phyloP scores from a whole-genome alignment of 2,888 invertebrate genomes.

The Ctenicera cuprea region DNA sequence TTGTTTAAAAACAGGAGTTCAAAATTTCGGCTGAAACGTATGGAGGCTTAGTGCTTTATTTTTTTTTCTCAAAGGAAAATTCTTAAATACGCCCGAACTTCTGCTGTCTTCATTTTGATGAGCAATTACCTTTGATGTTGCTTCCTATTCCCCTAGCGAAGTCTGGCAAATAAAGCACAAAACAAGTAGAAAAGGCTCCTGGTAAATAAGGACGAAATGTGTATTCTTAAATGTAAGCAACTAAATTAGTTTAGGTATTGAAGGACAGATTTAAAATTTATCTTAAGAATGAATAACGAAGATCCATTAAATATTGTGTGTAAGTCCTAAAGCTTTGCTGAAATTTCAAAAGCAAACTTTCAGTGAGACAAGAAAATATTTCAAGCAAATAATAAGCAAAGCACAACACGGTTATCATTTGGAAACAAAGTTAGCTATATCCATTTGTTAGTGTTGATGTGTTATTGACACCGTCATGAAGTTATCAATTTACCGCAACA shows the following conservation, averaged over 20 bases:
- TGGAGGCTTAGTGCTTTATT: slow-evolving; percentile 7
- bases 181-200: slow-evolving; percentile 20
- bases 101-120: slow-evolving; percentile 29
- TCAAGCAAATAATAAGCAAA: not conserved
- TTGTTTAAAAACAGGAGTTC: not conserved
- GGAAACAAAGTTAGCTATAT: slow-evolving; percentile 1
- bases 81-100: slow-evolving; percentile 16
- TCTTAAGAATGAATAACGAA: too few relatives aligned
- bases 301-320: too few relatives aligned
- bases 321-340: not conserved
- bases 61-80: slow-evolving; percentile 26
- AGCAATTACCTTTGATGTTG: slow-evolving; percentile 35
- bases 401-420: not conserved
- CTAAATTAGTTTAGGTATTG: slow-evolving; percentile 2
- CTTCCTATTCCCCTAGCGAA: slow-evolving; percentile 35
- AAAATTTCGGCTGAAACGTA: not conserved
- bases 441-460: slow-evolving; percentile 6
- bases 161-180: slow-evolving; percentile 19
- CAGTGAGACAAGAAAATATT: too few relatives aligned
- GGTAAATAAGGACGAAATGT: slow-evolving; percentile 16
- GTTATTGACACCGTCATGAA: slow-evolving; percentile 12
- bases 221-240: slow-evolving; percentile 28
- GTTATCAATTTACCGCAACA: slow-evolving; percentile 21
- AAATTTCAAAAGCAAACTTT: not conserved
- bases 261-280: too few relatives aligned